Base-by-base conservation (phyloP, 2,113 vertebrate genomes). In the Salvelinus sp. region DNA sequence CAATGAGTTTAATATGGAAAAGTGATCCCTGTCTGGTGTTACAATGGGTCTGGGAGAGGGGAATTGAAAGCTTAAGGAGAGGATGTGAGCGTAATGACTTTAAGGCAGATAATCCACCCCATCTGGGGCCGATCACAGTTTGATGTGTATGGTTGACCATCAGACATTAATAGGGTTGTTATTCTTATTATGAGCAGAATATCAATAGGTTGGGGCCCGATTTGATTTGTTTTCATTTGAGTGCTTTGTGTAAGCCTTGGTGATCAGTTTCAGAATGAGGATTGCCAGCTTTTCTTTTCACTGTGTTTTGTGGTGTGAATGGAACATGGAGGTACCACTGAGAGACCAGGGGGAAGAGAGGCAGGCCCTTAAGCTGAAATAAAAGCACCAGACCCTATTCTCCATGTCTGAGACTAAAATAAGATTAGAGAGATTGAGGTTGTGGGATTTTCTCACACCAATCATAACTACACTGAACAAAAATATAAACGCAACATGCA, bases 21-120 rank as follows among this genome's bases (percentile, higher is more conserved):
- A 92, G 85, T 72, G 94, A 96, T 95, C 94, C 90, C 80, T 68
- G 1, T 75, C 76, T 6, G 57, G 93, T 90, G 93, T 95, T 93
- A 93, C 85, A 91, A 90, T 72, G 82, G 89, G 92, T 88, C 88
- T 92, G 92, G 90, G 86, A 91, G 86, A 86, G 72, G 76, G 88
- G 91, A 94, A 94, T 93, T 88, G 93, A 87, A 91, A 94, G 94
- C 93, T 96, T 96, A 95, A 88, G 87, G 90, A 91, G 92, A 95
- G 94, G 94, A 95, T 96, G 93, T 94, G 94, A 93, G 87, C 90
- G 92, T 95, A 95, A 95, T 94, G 86, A 94, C 90, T 93, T 91
- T 94, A 93, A 96, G 91, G 83, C 92, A n/a, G 90, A 91, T 96
- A 96, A 96, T 94, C 95, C 93, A 86, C 76, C 89, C 92, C 95